phyloP scores from a whole-genome alignment of 2,888 invertebrate species.

The Drosophila anceps region DNA sequence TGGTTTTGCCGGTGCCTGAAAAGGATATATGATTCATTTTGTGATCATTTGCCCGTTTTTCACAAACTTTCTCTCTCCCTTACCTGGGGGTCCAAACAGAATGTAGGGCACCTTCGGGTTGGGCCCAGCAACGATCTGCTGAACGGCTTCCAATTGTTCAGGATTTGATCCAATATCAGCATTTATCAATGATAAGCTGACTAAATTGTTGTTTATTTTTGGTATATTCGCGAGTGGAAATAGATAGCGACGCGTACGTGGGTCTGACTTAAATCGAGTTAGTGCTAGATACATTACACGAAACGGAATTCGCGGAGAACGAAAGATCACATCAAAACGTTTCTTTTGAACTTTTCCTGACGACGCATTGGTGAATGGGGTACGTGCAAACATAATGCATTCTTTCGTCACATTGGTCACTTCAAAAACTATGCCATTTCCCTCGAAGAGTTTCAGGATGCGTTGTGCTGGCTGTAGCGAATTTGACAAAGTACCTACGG shows the following conservation, averaged over 20 bases:
- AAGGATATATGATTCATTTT: background rate
- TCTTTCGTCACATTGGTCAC: background rate
- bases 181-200: conserved; percentile 59
- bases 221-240: conserved; percentile 44
- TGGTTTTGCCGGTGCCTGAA: conserved; percentile 90
- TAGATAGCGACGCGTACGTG: conserved; percentile 53
- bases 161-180: conserved; percentile 86
- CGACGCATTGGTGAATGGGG: rapidly evolving
- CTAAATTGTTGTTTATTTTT: background rate
- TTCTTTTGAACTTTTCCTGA: rapidly evolving
- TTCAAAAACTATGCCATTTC: background rate
- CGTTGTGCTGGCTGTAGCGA: background rate
- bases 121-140: conserved; percentile 88
- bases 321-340: conserved; percentile 53
- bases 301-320: conserved; percentile 54
- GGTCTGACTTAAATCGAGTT: conserved; percentile 45
- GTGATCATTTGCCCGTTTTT: background rate
- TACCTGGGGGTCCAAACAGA: conserved; percentile 95
- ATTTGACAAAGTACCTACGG: background rate
- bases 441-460: background rate
- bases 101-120: conserved; percentile 90
- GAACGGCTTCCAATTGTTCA: conserved; percentile 89
- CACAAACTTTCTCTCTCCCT: background rate
- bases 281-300: conserved; percentile 73
- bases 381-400: background rate